phyloP scores from a whole-genome alignment of 1,140 invertebrate genomes.

The Anastrepha obliqua region DNA sequence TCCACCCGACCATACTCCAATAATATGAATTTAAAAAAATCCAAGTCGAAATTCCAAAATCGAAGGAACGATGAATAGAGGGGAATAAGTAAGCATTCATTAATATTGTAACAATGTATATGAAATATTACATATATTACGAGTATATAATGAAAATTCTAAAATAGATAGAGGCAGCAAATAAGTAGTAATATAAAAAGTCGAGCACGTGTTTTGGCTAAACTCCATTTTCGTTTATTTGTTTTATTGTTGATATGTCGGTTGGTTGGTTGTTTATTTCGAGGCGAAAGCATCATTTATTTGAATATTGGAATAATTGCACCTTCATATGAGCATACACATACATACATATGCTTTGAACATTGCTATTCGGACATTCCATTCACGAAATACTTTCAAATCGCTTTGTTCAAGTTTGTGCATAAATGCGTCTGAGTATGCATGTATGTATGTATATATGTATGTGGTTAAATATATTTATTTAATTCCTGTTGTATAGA shows the following conservation, averaged over 20 bases:
- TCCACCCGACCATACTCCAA: too few relatives aligned
- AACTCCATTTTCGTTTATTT: conserved; percentile 41
- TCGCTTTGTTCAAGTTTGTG: too few relatives aligned
- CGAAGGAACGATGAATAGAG: too few relatives aligned
- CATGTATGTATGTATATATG: neutral
- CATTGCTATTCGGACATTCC: too few relatives aligned
- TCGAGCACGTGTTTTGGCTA: conserved; percentile 53
- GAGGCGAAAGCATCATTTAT: neutral
- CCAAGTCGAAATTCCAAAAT: too few relatives aligned
- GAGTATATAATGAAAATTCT: too few relatives aligned
- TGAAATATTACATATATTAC: too few relatives aligned
- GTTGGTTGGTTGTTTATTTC: conserved; percentile 50
- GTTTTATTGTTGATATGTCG: neutral
- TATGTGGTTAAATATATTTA: neutral
- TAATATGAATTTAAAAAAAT: too few relatives aligned
- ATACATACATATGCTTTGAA: neutral
- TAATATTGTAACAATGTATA: too few relatives aligned
- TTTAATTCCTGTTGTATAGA: too few relatives aligned
- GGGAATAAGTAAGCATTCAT: too few relatives aligned
- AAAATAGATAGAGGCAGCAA: neutral
- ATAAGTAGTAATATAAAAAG: neutral
- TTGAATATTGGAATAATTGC: neutral
- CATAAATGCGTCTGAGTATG: neutral
- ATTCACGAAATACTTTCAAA: neutral
- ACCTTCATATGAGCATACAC: neutral